These are phyloP conservation scores for Amphilophus citrinellus DNA, from an alignment of 2,113 vertebrate genomes.

Conservation along the genomic window DNA sequence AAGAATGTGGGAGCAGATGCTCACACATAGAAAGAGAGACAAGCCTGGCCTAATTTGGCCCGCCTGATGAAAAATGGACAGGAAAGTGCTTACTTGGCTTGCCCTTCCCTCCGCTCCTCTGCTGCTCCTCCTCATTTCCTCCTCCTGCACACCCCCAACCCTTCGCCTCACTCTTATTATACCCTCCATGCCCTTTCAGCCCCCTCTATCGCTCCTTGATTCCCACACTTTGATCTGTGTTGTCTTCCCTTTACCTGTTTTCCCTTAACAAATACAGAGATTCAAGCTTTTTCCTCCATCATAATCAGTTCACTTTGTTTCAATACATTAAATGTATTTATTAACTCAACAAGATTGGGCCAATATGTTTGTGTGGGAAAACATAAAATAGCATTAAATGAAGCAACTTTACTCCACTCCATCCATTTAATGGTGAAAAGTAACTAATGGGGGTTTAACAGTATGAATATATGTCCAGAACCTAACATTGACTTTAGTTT, in stretches of 20 bases:
- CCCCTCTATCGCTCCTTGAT: constrained; percentile 29
- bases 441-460: not conserved
- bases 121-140: constrained; percentile 49
- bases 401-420: not conserved
- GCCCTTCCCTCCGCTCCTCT: constrained; percentile 53
- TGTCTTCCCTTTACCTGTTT: not conserved
- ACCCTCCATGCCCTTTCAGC: constrained; percentile 28
- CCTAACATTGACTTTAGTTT: too few species aligned
- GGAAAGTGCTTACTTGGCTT: constrained; percentile 80
- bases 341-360: not conserved
- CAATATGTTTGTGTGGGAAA: not conserved
- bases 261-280: not conserved
- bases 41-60: constrained; percentile 72
- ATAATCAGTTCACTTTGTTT: not conserved
- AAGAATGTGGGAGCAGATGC: constrained; percentile 70
- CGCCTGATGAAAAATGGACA: constrained; percentile 77
- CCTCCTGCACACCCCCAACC: constrained; percentile 22
- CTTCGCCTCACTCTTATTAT: constrained; percentile 14
- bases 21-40: constrained; percentile 24
- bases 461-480: too few species aligned
- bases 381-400: not conserved
- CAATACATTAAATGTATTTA: not conserved
- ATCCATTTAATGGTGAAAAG: not conserved
- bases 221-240: constrained; percentile 40
- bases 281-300: not conserved